A percentile compares a stretch with the other conserved stretches of the same genome.
These are phyloP conservation scores for Oceanodroma leucorhoa DNA, from an alignment of 2,797 vertebrate species.

Conservation along the genomic window DNA sequence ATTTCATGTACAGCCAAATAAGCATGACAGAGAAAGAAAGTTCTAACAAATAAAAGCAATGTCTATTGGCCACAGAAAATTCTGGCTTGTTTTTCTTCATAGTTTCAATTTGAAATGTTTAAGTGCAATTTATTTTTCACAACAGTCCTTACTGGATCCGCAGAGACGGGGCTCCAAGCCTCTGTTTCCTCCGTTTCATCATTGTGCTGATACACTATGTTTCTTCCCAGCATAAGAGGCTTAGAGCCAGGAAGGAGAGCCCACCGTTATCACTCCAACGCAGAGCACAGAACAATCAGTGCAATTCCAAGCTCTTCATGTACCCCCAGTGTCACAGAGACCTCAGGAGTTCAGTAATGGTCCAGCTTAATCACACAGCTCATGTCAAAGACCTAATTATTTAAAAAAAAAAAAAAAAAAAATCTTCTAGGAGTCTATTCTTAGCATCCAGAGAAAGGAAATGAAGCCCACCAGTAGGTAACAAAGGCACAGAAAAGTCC, in stretches of 20 bases:
- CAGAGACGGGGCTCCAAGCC: constrained; percentile 83
- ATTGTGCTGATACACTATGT: constrained; percentile 65
- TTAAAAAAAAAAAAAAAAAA: neutral
- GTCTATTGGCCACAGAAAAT: constrained; percentile 21
- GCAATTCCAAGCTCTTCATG: neutral
- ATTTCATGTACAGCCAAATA: neutral
- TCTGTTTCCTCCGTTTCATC: constrained; percentile 89
- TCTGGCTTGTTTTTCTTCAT: neutral
- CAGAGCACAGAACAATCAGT: constrained; percentile 19
- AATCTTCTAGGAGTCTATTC: neutral
- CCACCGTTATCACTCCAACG: constrained; percentile 17
- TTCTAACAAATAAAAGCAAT: constrained; percentile 24
- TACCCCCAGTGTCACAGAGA: neutral
- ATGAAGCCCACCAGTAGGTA: neutral
- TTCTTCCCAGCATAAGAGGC: constrained; percentile 57
- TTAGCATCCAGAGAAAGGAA: neutral
- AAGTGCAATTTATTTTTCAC: constrained; percentile 9
- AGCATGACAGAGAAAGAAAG: neutral
- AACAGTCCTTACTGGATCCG: constrained; percentile 88
- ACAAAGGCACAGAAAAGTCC: neutral
- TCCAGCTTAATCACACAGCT: constrained; percentile 2
- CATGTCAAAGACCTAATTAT: neutral
- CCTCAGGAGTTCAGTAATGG: neutral
- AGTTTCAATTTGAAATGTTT: neutral
- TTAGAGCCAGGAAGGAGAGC: neutral